A percentile compares a stretch with the other conserved stretches of the same genome.
Conservation (phyloP, 2,113 vertebrate species). For the Alaudala cheleensis region DNA sequence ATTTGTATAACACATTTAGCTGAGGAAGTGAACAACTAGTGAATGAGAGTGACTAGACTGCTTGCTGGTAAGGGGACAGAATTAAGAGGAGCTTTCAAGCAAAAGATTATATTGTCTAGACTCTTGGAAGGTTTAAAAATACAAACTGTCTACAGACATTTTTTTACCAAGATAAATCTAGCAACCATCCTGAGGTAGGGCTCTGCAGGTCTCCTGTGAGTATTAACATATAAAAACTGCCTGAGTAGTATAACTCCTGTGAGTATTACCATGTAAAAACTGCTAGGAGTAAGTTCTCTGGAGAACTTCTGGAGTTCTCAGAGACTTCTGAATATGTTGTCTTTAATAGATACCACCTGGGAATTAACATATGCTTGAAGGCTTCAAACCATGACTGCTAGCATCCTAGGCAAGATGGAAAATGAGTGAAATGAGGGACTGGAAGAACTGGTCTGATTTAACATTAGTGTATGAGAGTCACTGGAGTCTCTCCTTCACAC, state of each 20-base stretch:
- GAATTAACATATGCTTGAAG: neutral
- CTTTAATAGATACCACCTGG: neutral
- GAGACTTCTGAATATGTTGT: neutral
- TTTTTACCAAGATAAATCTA: neutral
- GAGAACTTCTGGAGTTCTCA: too few relatives aligned
- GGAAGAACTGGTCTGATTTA: neutral
- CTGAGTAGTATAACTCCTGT: neutral
- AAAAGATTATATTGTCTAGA: neutral
- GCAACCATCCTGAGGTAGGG: neutral
- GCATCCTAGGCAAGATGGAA: neutral
- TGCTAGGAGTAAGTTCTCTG: neutral
- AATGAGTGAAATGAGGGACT: neutral
- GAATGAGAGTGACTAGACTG: neutral
- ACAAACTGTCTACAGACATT: neutral
- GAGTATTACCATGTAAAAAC: neutral
- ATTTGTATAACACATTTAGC: neutral
- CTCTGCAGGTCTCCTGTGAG: neutral
- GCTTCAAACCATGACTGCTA: neutral
- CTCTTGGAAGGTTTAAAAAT: neutral
- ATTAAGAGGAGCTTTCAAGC: neutral
- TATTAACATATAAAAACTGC: neutral
- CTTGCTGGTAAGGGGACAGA: neutral
- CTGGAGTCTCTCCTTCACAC: neutral
- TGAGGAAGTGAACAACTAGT: neutral
- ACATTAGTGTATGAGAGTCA: neutral